A percentile compares a stretch with the other conserved stretches of the same genome.
phyloP scores from a whole-genome alignment of 2,797 vertebrate species.

The Pseudomugil gertrudae region DNA sequence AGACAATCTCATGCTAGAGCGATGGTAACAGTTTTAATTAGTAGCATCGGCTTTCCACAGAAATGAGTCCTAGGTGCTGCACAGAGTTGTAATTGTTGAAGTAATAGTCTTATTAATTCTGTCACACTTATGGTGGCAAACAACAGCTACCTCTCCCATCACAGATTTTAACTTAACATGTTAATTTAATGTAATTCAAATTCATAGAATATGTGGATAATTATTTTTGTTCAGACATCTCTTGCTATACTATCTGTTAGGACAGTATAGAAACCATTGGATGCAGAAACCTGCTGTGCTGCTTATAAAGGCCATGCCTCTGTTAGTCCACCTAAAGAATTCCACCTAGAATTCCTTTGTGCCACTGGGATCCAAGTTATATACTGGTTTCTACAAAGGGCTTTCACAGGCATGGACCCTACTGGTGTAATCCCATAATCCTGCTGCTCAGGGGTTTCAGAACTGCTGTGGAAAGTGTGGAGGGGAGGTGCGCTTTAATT shows the following conservation, averaged over 20 bases:
- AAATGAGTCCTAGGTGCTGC: slow-evolving; percentile 81
- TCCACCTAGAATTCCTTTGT: slow-evolving; percentile 86
- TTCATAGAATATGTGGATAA: slow-evolving; percentile 88
- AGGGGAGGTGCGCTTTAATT: slow-evolving; percentile 96
- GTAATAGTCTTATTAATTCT: slow-evolving; percentile 97
- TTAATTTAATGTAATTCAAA: slow-evolving; percentile 87
- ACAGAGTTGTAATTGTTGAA: slow-evolving; percentile 90
- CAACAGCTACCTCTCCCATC: slow-evolving; percentile 78
- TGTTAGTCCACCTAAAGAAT: slow-evolving; percentile 90
- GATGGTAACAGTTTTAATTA: slow-evolving; percentile 82
- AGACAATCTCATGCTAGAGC: slow-evolving; percentile 74
- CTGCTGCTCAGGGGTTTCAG: slow-evolving; percentile 89
- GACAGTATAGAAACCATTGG: slow-evolving; percentile 79
- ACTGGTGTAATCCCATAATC: slow-evolving; percentile 99
- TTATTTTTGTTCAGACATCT: slow-evolving; percentile 79
- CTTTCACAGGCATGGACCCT: slow-evolving; percentile 91
- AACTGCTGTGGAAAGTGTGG: slow-evolving; percentile 90
- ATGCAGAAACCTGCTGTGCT: slow-evolving; percentile 86
- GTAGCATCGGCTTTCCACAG: slow-evolving; percentile 84
- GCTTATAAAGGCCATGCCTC: slow-evolving; percentile 88
- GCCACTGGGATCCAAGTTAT: slow-evolving; percentile 87
- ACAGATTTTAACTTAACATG: slow-evolving; percentile 72
- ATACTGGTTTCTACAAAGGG: slow-evolving; percentile 89
- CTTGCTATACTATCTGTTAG: slow-evolving; percentile 29
- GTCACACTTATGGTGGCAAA: slow-evolving; percentile 88